phyloP scores from a whole-genome alignment of 2,888 invertebrate genomes.

The Eulithis prunata region DNA sequence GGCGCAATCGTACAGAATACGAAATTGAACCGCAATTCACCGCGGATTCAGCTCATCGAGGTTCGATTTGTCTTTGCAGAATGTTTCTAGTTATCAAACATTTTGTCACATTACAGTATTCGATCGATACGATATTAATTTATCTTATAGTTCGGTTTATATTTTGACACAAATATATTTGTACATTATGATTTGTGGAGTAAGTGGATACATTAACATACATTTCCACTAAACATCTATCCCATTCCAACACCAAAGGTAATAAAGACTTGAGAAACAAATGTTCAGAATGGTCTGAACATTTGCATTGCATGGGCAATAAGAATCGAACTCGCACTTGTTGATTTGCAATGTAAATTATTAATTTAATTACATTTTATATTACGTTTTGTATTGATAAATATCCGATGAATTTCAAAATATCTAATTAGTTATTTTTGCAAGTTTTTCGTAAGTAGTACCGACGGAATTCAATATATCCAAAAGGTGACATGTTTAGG shows the following conservation, averaged over 20 bases:
- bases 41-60: too few species aligned
- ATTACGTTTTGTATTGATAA: neutral
- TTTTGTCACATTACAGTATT: slow-evolving; percentile 6
- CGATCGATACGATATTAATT: slow-evolving; percentile 26
- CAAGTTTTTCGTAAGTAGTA: slow-evolving; percentile 15
- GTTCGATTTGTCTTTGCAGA: too few species aligned
- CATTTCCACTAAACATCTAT: neutral
- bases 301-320: neutral
- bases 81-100: neutral
- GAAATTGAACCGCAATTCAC: too few species aligned
- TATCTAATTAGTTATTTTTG: neutral
- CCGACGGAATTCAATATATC: slow-evolving; percentile 50
- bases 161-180: slow-evolving; percentile 70
- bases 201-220: neutral
- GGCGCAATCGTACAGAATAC: too few species aligned
- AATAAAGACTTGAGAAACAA: too few species aligned
- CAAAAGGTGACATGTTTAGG: slow-evolving; percentile 49
- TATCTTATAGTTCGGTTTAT: slow-evolving; percentile 46
- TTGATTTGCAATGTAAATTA: too few species aligned
- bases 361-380: too few species aligned
- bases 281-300: too few species aligned
- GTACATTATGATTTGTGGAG: slow-evolving; percentile 63
- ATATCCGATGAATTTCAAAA: neutral
- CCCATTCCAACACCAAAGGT: too few species aligned
- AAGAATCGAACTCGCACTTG: neutral